Percentiles rank a stretch among this genome's conserved stretches.
Evolutionary conservation across 2,888 invertebrate species (phyloP).

Genomic region (Unio pictorum): DNA sequence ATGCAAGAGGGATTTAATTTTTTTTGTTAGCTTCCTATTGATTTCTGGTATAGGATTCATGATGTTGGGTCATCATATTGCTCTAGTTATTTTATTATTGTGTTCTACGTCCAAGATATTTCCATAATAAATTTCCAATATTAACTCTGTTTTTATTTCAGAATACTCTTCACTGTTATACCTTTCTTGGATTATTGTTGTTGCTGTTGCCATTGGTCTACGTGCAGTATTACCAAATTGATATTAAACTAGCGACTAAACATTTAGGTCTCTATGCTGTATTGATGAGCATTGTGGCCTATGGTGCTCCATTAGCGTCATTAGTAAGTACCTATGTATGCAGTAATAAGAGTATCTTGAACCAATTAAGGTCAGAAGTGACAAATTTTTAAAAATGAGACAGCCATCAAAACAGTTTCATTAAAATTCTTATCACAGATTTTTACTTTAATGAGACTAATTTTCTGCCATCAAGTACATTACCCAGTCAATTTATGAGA

Average conservation of each 20-base stretch:
- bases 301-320: constrained; percentile 50
- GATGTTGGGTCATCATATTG: background rate
- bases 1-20: too few relatives aligned
- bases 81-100: background rate
- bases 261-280: constrained; percentile 44
- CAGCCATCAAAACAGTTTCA: too few relatives aligned
- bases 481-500: too few relatives aligned
- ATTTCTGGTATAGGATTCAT: background rate
- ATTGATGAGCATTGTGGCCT: constrained; percentile 38
- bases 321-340: constrained; percentile 34
- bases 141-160: constrained; percentile 25
- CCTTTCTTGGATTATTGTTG: constrained; percentile 26
- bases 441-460: too few relatives aligned
- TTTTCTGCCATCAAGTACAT: too few relatives aligned
- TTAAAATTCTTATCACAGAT: too few relatives aligned
- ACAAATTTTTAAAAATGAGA: too few relatives aligned
- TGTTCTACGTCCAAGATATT: background rate
- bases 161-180: constrained; percentile 34
- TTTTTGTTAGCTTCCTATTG: too few relatives aligned
- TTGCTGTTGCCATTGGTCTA: constrained; percentile 42
- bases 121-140: background rate
- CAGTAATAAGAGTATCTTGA: background rate
- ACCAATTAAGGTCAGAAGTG: too few relatives aligned
- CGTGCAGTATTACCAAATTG: constrained; percentile 42
- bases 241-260: constrained; percentile 26